Evolutionary conservation across 2,888 invertebrate genomes (phyloP).

Genomic region (Acleris emargana): DNA sequence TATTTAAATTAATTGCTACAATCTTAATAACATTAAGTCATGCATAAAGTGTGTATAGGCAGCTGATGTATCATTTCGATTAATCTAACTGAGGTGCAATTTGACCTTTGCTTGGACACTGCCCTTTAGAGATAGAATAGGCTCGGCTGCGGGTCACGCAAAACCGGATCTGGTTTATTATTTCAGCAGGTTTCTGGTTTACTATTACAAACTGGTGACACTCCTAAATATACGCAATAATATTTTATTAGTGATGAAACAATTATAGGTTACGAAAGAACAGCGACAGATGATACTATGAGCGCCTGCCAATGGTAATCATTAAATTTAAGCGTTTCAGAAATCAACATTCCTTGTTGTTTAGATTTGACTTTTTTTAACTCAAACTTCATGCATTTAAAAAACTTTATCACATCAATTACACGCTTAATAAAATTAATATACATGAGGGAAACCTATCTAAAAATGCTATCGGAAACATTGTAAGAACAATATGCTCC

Average conservation of each 20-base stretch:
- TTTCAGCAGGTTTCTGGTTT: too few relatives aligned
- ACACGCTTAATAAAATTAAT: too few relatives aligned
- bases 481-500: slow-evolving; percentile 5
- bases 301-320: too few relatives aligned
- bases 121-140: slow-evolving; percentile 24
- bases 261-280: not conserved
- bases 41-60: not conserved
- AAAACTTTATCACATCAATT: too few relatives aligned
- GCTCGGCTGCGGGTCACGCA: slow-evolving; percentile 15
- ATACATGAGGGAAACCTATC: not conserved
- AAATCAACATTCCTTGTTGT: too few relatives aligned
- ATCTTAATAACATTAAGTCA: not conserved
- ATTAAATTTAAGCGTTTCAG: too few relatives aligned
- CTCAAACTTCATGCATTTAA: too few relatives aligned
- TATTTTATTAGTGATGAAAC: not conserved
- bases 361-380: too few relatives aligned
- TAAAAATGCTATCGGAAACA: not conserved
- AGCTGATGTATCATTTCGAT: slow-evolving; percentile 4
- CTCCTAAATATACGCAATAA: slow-evolving; percentile 2
- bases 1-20: not conserved
- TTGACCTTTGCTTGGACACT: slow-evolving; percentile 32
- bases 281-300: not conserved
- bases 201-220: slow-evolving; percentile 4
- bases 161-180: slow-evolving; percentile 18
- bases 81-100: slow-evolving; percentile 18